A percentile compares a stretch with the other conserved stretches of the same genome.
Conservation (phyloP, 2,797 vertebrate genomes). For the Neopelma chrysocephalum region DNA sequence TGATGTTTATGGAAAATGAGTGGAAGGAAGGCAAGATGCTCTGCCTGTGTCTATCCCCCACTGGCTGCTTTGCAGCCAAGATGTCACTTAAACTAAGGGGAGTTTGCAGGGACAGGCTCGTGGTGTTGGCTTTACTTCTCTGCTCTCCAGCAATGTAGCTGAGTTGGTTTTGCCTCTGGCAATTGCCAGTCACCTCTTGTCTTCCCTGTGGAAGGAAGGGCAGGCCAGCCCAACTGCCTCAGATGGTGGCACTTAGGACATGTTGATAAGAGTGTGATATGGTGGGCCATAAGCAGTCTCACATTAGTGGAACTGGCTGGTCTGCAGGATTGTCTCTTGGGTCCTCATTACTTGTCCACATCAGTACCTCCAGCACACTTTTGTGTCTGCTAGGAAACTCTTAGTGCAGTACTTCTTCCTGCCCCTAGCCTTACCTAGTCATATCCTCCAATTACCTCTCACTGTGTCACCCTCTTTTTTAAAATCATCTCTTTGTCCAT, state of each 20-base stretch:
- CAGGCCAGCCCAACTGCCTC: not conserved
- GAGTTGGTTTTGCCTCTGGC: not conserved
- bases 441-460: not conserved
- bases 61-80: not conserved
- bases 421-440: not conserved
- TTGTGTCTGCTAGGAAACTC: not conserved
- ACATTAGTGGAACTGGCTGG: not conserved
- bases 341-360: rapidly evolving
- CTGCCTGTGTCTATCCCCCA: not conserved
- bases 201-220: not conserved
- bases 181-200: not conserved
- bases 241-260: not conserved
- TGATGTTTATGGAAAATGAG: not conserved
- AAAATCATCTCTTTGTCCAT: not conserved
- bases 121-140: not conserved
- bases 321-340: not conserved
- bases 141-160: not conserved
- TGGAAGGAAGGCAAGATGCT: not conserved
- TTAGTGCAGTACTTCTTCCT: not conserved
- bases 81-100: not conserved
- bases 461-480: not conserved
- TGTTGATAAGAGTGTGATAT: rapidly evolving
- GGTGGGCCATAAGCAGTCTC: not conserved
- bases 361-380: not conserved
- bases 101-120: not conserved